A percentile compares a stretch with the other conserved stretches of the same genome.
phyloP scores from a whole-genome alignment of 2,797 vertebrate genomes.

The Holocentrus rufus region DNA sequence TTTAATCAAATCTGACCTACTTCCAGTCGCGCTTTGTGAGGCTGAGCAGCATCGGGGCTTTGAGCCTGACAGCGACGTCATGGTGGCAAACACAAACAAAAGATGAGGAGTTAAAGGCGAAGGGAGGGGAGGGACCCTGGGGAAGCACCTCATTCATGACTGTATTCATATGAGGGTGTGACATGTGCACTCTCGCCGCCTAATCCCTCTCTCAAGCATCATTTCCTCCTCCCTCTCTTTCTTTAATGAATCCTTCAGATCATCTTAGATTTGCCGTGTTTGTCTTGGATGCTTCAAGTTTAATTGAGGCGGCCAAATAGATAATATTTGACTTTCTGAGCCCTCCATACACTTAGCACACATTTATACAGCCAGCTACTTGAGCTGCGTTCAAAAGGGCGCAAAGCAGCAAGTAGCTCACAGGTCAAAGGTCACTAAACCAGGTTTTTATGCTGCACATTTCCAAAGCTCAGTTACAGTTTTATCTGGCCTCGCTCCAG shows the following conservation, averaged over 20 bases:
- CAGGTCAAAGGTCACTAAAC: slow-evolving; percentile 62
- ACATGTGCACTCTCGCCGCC: slow-evolving; percentile 1
- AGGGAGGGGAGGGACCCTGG: slow-evolving; percentile 14
- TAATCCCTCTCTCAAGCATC: background rate
- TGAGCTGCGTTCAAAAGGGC: slow-evolving; percentile 23
- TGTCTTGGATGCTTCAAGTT: background rate
- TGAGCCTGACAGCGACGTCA: slow-evolving; percentile 42
- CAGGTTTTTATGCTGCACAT: slow-evolving; percentile 29
- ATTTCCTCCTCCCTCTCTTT: slow-evolving; percentile 1
- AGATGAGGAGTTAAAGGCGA: background rate
- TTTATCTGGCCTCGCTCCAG: slow-evolving; percentile 36
- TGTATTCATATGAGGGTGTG: slow-evolving; percentile 22
- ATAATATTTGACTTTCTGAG: background rate
- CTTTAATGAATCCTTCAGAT: background rate
- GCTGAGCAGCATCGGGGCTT: slow-evolving; percentile 22
- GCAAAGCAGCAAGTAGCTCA: slow-evolving; percentile 29
- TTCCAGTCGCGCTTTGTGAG: slow-evolving; percentile 60
- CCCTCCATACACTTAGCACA: background rate
- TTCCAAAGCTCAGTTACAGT: background rate
- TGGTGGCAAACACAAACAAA: slow-evolving; percentile 41
- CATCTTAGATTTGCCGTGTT: background rate
- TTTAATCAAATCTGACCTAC: slow-evolving; percentile 84
- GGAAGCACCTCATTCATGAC: slow-evolving; percentile 58
- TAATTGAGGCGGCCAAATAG: background rate
- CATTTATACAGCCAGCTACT: background rate